Percentiles rank a stretch among this genome's conserved stretches.
Conservation (phyloP, 1,140 invertebrate genomes). For the Drosophila kohkoa region DNA sequence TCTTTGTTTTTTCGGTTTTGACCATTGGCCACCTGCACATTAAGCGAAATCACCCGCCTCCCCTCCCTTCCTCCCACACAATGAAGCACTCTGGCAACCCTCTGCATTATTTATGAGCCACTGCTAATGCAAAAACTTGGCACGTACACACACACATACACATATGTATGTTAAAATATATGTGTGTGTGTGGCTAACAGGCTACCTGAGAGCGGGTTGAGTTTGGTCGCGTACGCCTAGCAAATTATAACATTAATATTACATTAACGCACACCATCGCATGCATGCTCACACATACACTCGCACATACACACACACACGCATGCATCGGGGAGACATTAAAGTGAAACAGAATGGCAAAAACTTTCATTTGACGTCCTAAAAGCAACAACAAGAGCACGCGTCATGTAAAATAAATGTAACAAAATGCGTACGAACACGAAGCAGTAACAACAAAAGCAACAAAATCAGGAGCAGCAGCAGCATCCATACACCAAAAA, state of each 20-base stretch:
- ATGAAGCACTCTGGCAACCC: conserved; percentile 34
- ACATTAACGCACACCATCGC: conserved; percentile 69
- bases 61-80: not conserved
- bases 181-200: not conserved
- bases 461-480: conserved; percentile 24
- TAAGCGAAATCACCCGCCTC: not conserved
- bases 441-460: conserved; percentile 23
- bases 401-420: conserved; percentile 65
- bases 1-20: conserved; percentile 8
- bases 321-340: conserved; percentile 77
- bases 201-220: conserved; percentile 43
- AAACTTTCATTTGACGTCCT: conserved; percentile 67
- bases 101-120: conserved; percentile 71
- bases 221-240: conserved; percentile 43
- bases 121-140: conserved; percentile 53
- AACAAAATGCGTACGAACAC: conserved; percentile 61
- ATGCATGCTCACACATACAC: conserved; percentile 32
- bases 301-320: conserved; percentile 33
- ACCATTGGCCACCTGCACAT: conserved; percentile 25
- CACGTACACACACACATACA: conserved; percentile 22
- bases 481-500: conserved; percentile 39
- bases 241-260: conserved; percentile 83
- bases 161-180: not conserved
- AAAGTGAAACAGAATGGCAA: conserved; percentile 60
- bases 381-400: conserved; percentile 52